These are phyloP conservation scores for Tenthredo notha DNA, from an alignment of 2,888 invertebrate genomes.

Conservation along the genomic window DNA sequence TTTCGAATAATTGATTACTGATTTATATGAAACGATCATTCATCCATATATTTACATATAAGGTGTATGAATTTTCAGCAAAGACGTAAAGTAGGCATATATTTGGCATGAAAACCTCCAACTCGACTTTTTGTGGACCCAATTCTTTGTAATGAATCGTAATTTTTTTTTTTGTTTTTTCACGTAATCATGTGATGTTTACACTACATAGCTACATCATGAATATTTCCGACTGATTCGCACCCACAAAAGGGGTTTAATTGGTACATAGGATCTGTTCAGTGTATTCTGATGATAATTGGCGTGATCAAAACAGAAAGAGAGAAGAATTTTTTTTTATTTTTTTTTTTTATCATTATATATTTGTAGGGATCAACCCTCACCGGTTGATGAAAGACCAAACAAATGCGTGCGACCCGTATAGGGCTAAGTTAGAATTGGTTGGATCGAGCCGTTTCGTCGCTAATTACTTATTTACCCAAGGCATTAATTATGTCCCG, in stretches of 20 bases:
- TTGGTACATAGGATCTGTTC: neutral
- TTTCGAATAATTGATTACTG: neutral
- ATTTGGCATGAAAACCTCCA: neutral
- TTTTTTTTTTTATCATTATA: neutral
- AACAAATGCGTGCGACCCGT: neutral
- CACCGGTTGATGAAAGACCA: neutral
- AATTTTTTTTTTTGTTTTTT: neutral
- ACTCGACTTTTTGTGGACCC: neutral
- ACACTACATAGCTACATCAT: neutral
- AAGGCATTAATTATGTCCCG: conserved; percentile 42
- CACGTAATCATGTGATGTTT: neutral
- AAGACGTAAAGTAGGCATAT: neutral
- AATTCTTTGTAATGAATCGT: neutral
- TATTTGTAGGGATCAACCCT: neutral
- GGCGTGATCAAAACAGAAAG: neutral
- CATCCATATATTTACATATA: neutral
- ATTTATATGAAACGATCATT: neutral
- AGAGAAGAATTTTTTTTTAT: neutral
- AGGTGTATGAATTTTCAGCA: neutral
- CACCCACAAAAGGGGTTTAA: neutral
- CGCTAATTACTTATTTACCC: conserved; percentile 48
- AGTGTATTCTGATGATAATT: neutral
- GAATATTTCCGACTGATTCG: neutral
- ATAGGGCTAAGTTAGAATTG: conserved; percentile 19
- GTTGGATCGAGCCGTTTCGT: conserved; percentile 18